Base-by-base conservation (phyloP, 2,888 invertebrate genomes). In the Adineta ricciae region DNA sequence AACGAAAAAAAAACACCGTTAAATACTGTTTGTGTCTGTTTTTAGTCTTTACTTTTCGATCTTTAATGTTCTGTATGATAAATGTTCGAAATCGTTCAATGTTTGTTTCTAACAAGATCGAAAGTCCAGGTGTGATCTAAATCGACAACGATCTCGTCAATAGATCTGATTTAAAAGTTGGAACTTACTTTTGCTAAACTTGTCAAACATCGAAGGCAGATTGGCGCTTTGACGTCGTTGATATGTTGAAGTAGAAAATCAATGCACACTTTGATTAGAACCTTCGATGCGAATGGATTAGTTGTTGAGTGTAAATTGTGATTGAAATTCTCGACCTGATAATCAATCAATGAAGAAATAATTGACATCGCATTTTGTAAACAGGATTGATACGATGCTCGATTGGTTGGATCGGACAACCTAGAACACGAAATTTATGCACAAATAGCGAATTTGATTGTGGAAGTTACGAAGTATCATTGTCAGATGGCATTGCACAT, bases 171-270 rank as follows among this genome's bases (percentile, higher is more conserved):
- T 46, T 8, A 14, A 24, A 24, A 21, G 24, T 3, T 19, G 36
- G 21, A 0, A 9, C 38, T 38, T 73, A 73, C 73, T 38, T 73
- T 36, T 24, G 38, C 36, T 73, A 73, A 38, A 73, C 73, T 73
- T 73, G 73, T 38, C 38, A 73, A 41, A 73, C 73, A 73, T 73
- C 73, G 73, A 38, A 73, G 41, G 38, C 73, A 73, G 24, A 73
- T 73, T 0, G 73, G 73, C n/a, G 73, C 36, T 73, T 73, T 73
- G 24, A 41, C 38, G 38, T 73, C 73, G 38, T 73, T 73, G 38
- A 41, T 41, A 5, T 41, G 41, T 73, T 73, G 38, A 21, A 73
- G 21, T 41, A 41, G 21, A 24, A 38, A 41, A 41, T 73, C 41
- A 73, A 73, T 41, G 19, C 73, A 73, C 16, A 38, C 41, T 38